Base-by-base conservation (phyloP, 2,113 vertebrate genomes). In the Smithornis capensis region DNA sequence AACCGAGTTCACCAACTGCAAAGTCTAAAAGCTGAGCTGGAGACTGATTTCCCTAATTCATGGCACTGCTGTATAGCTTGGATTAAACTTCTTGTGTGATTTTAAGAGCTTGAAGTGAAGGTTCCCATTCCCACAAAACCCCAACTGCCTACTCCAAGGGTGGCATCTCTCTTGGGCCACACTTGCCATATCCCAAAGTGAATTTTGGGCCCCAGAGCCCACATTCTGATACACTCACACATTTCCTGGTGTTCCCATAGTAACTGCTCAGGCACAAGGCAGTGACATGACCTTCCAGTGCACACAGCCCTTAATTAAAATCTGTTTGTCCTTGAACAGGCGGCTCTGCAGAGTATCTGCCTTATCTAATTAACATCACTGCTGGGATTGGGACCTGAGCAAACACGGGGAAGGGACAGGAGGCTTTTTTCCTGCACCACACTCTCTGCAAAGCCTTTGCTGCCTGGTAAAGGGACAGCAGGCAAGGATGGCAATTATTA, bases 291-390 rank as follows among this genome's bases (percentile, higher is more conserved):
- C 77, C 89, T 73, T n/a, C 62, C 78, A 38, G 28, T 16, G 24
- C 91, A 77, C 75, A 23, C 38, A 63, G 71, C 79, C 89, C 88
- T 85, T 90, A 74, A 94, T 87, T 76, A 89, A 89, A 79, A 89
- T 84, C 93, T 77, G 60, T 68, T 89, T 77, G 90, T 79, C 92
- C 92, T 93, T 62, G 68, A 55, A 22, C 90, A 87, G 55, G 85
- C 76, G 27, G 77, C 25, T 92, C 31, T n/a, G 40, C 65, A 31
- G 23, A 50, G 25, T 5, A 29, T 65, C 90, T 60, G 86, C 56
- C 57, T 52, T 14, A 5, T 8, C 50, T 59, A 31, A 59, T 87
- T 78, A 94, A 37, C 86, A 86, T 91, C 38, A 85, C 60, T 16
- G 77, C 87, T 82, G 50, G 1, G 50, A 12, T 47, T 16, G 59